These are phyloP conservation scores for Ibidorhyncha struthersii DNA, from an alignment of 2,113 vertebrate species.

Conservation along the genomic window DNA sequence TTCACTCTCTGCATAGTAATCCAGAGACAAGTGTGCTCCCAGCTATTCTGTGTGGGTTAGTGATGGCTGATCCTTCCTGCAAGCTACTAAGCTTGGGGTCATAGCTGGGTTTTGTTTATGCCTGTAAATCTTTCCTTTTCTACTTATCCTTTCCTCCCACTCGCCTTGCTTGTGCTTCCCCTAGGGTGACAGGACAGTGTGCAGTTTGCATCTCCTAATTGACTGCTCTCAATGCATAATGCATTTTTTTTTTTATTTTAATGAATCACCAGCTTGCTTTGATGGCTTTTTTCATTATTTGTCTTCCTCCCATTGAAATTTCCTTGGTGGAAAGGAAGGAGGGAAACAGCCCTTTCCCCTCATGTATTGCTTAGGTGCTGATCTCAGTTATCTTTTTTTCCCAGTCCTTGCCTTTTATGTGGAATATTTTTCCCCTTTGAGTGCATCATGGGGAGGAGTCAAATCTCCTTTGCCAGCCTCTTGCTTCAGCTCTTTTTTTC, in stretches of 20 bases:
- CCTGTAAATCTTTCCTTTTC: constrained; percentile 45
- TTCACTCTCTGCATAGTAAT: not conserved
- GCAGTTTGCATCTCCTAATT: constrained; percentile 59
- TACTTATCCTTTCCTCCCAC: constrained; percentile 47
- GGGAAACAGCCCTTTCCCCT: constrained; percentile 19
- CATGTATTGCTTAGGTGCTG: constrained; percentile 41
- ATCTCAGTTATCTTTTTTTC: constrained; percentile 47
- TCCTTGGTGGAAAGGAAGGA: constrained; percentile 34
- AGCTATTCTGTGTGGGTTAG: not conserved
- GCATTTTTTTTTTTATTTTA: constrained; percentile 62
- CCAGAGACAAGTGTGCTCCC: not conserved
- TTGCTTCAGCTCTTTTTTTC: constrained; percentile 17
- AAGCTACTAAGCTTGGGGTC: constrained; percentile 35
- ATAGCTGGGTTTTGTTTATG: constrained; percentile 56
- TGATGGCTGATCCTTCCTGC: not conserved
- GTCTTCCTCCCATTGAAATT: constrained; percentile 48
- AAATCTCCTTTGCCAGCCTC: constrained; percentile 40
- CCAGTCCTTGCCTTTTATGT: constrained; percentile 45
- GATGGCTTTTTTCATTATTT: constrained; percentile 59
- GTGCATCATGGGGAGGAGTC: not conserved
- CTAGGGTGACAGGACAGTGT: constrained; percentile 42
- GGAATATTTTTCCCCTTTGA: constrained; percentile 32
- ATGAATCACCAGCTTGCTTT: constrained; percentile 60
- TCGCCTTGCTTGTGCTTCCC: constrained; percentile 39
- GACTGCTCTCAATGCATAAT: constrained; percentile 66